A percentile compares a stretch with the other conserved stretches of the same genome.
Evolutionary conservation across 2,888 invertebrate genomes (phyloP).

Genomic region (Limnephilus lunatus): DNA sequence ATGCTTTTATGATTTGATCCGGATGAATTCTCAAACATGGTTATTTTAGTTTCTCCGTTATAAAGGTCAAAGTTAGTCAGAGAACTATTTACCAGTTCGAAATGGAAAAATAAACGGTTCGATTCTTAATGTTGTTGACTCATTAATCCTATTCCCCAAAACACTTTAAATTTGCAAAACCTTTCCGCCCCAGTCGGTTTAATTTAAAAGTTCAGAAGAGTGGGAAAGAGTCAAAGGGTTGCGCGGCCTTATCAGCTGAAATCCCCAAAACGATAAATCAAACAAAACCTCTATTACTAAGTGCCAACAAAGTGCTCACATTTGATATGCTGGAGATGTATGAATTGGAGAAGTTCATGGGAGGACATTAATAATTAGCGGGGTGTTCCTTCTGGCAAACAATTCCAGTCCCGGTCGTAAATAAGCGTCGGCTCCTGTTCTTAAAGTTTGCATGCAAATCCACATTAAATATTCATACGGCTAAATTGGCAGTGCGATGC

Average conservation of each 20-base stretch:
- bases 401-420: neutral
- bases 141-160: neutral
- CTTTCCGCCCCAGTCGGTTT: neutral
- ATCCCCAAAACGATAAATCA: neutral
- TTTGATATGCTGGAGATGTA: neutral
- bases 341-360: neutral
- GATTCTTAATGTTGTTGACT: neutral
- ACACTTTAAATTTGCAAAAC: neutral
- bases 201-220: neutral
- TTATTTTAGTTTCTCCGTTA: neutral
- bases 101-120: neutral
- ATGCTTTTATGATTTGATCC: neutral
- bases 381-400: neutral
- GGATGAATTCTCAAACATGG: neutral
- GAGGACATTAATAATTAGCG: neutral
- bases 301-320: neutral
- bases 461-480: slow-evolving; percentile 43
- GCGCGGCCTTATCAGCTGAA: neutral
- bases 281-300: neutral
- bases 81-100: neutral
- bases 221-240: neutral
- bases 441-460: slow-evolving; percentile 44
- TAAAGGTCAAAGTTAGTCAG: neutral
- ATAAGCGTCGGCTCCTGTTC: slow-evolving; percentile 2
- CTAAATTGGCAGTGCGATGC: slow-evolving; percentile 33